A percentile compares a stretch with the other conserved stretches of the same genome.
These are phyloP conservation scores for Acropora yongei DNA, from an alignment of 64 coral and sea anemone genomes.

Conservation along the genomic window DNA sequence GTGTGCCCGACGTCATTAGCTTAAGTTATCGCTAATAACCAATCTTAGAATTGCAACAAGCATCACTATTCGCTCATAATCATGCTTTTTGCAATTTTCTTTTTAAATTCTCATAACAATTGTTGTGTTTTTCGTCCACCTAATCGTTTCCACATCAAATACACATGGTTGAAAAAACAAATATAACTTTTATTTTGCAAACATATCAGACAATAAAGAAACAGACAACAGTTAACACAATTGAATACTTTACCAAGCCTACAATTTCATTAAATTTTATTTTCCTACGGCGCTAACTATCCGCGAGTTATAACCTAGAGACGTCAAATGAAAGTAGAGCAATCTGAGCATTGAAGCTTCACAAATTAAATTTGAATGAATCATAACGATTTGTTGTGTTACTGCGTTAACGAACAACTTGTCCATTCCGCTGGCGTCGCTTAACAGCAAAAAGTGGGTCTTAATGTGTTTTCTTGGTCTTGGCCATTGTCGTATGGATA, in stretches of 20 bases:
- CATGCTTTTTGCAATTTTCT: background rate
- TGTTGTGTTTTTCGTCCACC: background rate
- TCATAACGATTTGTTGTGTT: too few species aligned
- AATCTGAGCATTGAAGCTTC: too few species aligned
- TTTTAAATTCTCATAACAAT: background rate
- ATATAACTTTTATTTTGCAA: background rate
- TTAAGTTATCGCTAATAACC: background rate
- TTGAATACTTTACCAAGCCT: background rate
- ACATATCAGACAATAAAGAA: background rate
- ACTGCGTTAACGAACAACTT: too few species aligned
- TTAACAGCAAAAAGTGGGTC: background rate
- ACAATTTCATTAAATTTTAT: background rate
- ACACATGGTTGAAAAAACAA: background rate
- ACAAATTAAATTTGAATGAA: too few species aligned
- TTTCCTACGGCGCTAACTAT: background rate
- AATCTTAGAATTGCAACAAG: background rate
- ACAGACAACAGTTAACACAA: background rate
- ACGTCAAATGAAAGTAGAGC: too few species aligned
- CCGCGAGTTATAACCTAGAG: background rate
- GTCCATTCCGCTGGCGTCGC: too few species aligned
- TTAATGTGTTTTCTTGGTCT: background rate
- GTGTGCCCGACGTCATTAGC: slow-evolving; percentile 5
- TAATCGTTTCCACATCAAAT: background rate
- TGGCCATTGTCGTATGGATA: background rate
- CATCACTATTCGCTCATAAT: background rate